Evolutionary conservation across 2,797 vertebrate species (phyloP).

Genomic region (Sebastes steindachneri): DNA sequence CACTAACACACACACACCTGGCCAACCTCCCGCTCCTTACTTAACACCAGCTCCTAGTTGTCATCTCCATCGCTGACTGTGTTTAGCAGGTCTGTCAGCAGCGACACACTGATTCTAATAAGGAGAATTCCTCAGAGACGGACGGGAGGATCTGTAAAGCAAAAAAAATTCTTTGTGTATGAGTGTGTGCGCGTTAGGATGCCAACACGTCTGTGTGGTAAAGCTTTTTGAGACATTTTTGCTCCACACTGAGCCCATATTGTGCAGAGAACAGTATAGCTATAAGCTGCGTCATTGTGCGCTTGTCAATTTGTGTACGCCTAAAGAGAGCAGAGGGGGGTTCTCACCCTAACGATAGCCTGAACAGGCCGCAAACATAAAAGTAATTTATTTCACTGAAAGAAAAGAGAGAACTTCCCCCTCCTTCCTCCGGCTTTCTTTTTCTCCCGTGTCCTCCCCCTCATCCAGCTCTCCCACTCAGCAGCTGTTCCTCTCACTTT

Average conservation of each 20-base stretch:
- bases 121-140: conserved; percentile 32
- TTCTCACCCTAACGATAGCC: conserved; percentile 37
- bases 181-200: neutral
- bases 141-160: neutral
- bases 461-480: conserved; percentile 63
- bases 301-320: conserved; percentile 41
- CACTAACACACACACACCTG: neutral
- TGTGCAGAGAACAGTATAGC: conserved; percentile 9
- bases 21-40: neutral
- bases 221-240: neutral
- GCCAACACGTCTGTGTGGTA: neutral
- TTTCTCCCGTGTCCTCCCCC: conserved; percentile 21
- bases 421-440: conserved; percentile 39
- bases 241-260: neutral
- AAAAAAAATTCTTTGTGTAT: neutral
- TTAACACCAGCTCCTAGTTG: conserved; percentile 34
- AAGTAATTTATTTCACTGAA: conserved; percentile 77
- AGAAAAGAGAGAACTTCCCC: conserved; percentile 58
- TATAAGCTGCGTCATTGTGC: conserved; percentile 50
- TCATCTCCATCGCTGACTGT: conserved; percentile 30
- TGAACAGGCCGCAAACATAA: conserved; percentile 66
- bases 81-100: conserved; percentile 51
- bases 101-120: conserved; percentile 6
- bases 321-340: conserved; percentile 27
- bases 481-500: conserved; percentile 83